Evolutionary conservation across 1,140 invertebrate species (phyloP), one percentile per base, ranked within the genome.

Genomic region (Aethina tumida): DNA sequence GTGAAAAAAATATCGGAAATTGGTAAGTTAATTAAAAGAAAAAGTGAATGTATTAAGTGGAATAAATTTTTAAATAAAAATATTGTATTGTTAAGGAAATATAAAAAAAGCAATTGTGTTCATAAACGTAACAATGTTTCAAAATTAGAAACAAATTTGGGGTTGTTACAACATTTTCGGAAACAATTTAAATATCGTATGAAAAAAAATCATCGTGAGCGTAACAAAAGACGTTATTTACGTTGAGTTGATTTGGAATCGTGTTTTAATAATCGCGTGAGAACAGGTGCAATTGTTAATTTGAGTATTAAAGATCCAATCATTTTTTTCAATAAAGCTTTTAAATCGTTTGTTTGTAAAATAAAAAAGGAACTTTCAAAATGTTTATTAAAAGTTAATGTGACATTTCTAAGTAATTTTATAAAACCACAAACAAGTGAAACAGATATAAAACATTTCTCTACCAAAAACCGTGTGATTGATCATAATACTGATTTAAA

Each of bases 241-340:
- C 5, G 5, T 10, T 2, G n/a, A 10, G n/a, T 26, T 26, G n/a
- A 26, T 26, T 26, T 40, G 10, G 41, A 43, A 21, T 35, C 22
- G 9, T 32, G 31, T 18, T 44, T 44, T 29, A 27, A 40, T 8
- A 39, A 16, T 34, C 24, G 42, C 15, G 22, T 44, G 9, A 44
- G 12, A 26, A 44, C 37, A 13, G 42, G 42, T 14, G 20, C 27
- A 12, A 44, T 44, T 10, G 24, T 34, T n/a, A 40, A 44, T 44
- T 33, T 40, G 22, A 17, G 22, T 18, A 27, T 41, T 27, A 44
- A 40, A 40, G 37, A 44, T 33, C 42, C 42, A n/a, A 9, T 21
- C 10, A 4, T 20, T 14, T 44, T 44, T 43, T 39, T 44, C 6
- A 18, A 33, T 18, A 34, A 40, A 26, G 42, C 37, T 17, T 40